Base-by-base conservation (phyloP, 1,140 invertebrate genomes). In the Drosophila setifemur region DNA sequence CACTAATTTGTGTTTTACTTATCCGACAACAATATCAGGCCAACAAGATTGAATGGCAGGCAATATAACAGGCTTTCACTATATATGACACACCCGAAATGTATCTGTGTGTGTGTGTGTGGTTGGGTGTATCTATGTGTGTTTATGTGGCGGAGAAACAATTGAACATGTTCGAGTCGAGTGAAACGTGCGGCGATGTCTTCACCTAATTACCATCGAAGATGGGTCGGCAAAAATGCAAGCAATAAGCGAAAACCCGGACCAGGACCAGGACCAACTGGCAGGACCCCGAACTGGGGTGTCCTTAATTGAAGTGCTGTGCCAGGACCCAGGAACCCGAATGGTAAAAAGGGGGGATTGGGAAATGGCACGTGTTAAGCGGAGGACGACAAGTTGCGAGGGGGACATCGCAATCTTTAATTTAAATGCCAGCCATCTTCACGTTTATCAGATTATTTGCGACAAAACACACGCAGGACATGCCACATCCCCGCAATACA, bases 381-480 rank as follows among this genome's bases (percentile, higher is more conserved):
- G 44, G 25, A 33, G 68, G 37, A 66, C 53, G 55, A 47, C 75
- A 86, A 74, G 58, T 79, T 79, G 79, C 74, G 68, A 71, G 58
- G 64, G 48, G 48, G 66, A 28, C 55, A n/a, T n/a, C n/a, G 63
- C 79, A 85, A 86, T 86, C 79, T 86, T 86, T 86, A 85, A 85
- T 85, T 85, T 85, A 86, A 79, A 86, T 85, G 81, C 75, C 61
- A 85, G 81, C 81, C 81, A 85, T 86, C 81, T 76, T 81, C 81
- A 85, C 76, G 81, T 81, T 81, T 69, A 85, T 86, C 81, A 72
- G 81, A 85, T 85, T 64, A 86, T 64, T 64, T 64, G 72, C 57
- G 68, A 75, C 75, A 86, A 55, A 54, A 60, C n/a, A n/a, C n/a
- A n/a, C n/a, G 66, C 71, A 75, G 37, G 40, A 39, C 16, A 21